Conservation (phyloP, 2,888 invertebrate species). For the Leptogaster cylindrica region DNA sequence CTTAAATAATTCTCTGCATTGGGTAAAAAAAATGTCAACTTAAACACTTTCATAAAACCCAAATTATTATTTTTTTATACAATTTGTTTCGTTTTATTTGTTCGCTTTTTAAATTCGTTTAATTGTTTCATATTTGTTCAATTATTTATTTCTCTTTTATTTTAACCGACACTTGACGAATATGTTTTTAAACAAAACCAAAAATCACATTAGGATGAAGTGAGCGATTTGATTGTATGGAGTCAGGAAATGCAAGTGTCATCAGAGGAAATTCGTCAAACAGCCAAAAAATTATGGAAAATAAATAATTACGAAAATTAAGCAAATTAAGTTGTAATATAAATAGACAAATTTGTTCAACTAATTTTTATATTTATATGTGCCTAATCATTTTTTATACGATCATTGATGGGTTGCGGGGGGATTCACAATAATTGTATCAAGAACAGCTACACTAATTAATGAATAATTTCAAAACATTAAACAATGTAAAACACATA, state of each 20-base stretch:
- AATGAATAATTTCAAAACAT: too few relatives aligned
- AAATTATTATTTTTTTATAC: too few relatives aligned
- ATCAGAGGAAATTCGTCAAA: conserved; percentile 44
- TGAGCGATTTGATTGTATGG: conserved; percentile 45
- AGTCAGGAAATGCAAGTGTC: conserved; percentile 46
- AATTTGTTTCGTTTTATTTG: too few relatives aligned
- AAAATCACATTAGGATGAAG: conserved; percentile 42
- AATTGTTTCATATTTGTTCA: not conserved
- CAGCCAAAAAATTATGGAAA: conserved; percentile 44
- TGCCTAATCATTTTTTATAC: conserved; percentile 1
- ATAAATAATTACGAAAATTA: conserved; percentile 35
- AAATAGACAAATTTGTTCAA: not conserved
- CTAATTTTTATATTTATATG: not conserved
- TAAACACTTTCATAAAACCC: too few relatives aligned
- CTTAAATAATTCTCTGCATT: too few relatives aligned
- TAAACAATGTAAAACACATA: too few relatives aligned
- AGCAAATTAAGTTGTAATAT: conserved; percentile 3
- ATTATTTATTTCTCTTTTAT: conserved; percentile 3
- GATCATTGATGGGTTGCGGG: not conserved
- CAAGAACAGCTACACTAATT: too few relatives aligned
- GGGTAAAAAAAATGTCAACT: too few relatives aligned
- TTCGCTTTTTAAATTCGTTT: not conserved
- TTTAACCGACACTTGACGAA: conserved; percentile 10
- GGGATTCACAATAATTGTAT: too few relatives aligned
- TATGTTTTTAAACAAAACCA: conserved; percentile 28